Percentiles rank a stretch among this genome's conserved stretches.
phyloP scores from a whole-genome alignment of 2,888 invertebrate genomes.

The Lithophane socia region DNA sequence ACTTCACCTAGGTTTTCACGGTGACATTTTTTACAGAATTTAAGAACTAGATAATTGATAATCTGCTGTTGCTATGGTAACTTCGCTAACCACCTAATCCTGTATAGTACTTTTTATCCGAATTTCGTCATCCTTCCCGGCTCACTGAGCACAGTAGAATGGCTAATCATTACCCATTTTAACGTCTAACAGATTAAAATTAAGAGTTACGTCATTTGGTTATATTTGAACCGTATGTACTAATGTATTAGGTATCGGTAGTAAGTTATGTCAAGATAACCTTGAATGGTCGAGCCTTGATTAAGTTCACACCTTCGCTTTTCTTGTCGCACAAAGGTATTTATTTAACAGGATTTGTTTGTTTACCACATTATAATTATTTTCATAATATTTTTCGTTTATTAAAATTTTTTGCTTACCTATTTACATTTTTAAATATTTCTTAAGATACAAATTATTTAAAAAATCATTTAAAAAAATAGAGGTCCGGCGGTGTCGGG shows the following conservation, averaged over 20 bases:
- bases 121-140: conserved; percentile 45
- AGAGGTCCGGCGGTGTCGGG: too few species aligned
- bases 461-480: too few species aligned
- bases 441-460: too few species aligned
- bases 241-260: neutral
- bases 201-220: conserved; percentile 74
- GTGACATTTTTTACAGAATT: neutral
- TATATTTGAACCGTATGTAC: neutral
- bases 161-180: conserved; percentile 62
- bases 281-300: conserved; percentile 37
- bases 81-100: neutral
- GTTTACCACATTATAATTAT: neutral
- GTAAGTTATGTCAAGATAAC: conserved; percentile 17
- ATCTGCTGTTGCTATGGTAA: conserved; percentile 34
- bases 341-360: conserved; percentile 1
- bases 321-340: conserved; percentile 4
- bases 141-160: conserved; percentile 58
- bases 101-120: conserved; percentile 21
- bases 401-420: too few species aligned
- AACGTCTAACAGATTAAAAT: conserved; percentile 68
- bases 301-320: conserved; percentile 40
- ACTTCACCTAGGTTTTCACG: neutral
- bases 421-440: too few species aligned
- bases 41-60: too few species aligned
- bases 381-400: too few species aligned